Evolutionary conservation across 1,140 invertebrate genomes (phyloP).

Genomic region (Neodiprion fabricii): DNA sequence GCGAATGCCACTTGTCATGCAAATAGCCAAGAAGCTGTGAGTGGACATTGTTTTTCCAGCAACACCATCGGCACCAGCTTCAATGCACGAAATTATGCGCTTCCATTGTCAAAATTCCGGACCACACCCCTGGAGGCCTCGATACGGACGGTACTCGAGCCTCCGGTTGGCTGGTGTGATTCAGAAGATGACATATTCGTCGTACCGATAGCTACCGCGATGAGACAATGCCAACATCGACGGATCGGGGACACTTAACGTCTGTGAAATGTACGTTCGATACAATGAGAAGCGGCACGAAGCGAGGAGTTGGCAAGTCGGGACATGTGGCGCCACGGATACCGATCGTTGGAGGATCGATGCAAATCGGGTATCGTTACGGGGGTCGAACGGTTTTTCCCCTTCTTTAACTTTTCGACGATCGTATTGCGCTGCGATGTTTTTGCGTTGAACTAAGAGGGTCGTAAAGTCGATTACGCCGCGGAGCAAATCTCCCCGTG

Average conservation of each 20-base stretch:
- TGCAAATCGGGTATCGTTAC: too few species aligned
- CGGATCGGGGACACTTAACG: neutral
- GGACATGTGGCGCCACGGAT: too few species aligned
- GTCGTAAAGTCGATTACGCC: slow-evolving; percentile 40
- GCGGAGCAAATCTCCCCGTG: slow-evolving; percentile 26
- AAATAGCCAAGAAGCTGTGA: neutral
- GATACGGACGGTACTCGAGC: too few species aligned
- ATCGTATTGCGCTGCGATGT: too few species aligned
- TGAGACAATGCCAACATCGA: neutral
- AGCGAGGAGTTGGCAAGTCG: slow-evolving; percentile 18
- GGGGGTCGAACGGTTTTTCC: too few species aligned
- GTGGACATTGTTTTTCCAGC: neutral
- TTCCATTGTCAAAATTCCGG: neutral
- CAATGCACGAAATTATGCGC: neutral
- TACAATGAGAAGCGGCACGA: slow-evolving; percentile 16
- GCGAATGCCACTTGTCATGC: slow-evolving; percentile 2
- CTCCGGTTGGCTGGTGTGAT: neutral
- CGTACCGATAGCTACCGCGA: neutral
- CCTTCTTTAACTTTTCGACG: too few species aligned
- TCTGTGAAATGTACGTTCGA: neutral
- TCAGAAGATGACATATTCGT: neutral
- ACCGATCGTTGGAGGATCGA: too few species aligned
- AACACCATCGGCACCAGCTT: too few species aligned
- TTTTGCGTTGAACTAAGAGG: slow-evolving; percentile 19
- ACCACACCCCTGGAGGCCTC: neutral